phyloP scores from a whole-genome alignment of 2,797 vertebrate genomes.

The Cirrhinus molitorella region DNA sequence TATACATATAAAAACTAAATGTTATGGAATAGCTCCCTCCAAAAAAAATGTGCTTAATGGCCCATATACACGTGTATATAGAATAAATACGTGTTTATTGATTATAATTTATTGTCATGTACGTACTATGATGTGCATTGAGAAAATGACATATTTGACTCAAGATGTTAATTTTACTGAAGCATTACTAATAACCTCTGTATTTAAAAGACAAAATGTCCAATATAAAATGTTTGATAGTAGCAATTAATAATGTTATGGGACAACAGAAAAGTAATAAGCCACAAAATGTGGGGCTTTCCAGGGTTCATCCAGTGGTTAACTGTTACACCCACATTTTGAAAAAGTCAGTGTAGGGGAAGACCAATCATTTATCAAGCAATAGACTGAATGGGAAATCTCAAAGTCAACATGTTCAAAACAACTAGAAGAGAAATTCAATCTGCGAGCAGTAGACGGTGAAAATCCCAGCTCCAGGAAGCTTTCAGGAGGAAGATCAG shows the following conservation, averaged over 20 bases:
- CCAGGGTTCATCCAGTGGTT: neutral
- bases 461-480: neutral
- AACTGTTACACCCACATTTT: slow-evolving; percentile 15
- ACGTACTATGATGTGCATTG: too few relatives aligned
- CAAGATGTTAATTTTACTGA: neutral
- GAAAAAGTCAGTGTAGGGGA: neutral
- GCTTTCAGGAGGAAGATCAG: neutral
- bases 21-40: too few relatives aligned
- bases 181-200: neutral
- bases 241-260: neutral
- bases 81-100: too few relatives aligned
- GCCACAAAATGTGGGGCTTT: neutral
- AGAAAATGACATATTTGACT: neutral
- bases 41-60: too few relatives aligned
- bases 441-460: neutral
- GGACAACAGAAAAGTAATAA: neutral
- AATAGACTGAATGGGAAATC: neutral
- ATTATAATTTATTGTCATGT: too few relatives aligned
- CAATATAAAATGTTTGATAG: neutral
- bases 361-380: neutral
- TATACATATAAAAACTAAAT: too few relatives aligned
- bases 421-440: neutral
- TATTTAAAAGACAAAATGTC: neutral
- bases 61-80: too few relatives aligned
- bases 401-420: neutral